Percentiles rank a stretch among this genome's conserved stretches.
Evolutionary conservation across 2,113 vertebrate species (phyloP).

Genomic region (Ophthalmolycus amberensis): DNA sequence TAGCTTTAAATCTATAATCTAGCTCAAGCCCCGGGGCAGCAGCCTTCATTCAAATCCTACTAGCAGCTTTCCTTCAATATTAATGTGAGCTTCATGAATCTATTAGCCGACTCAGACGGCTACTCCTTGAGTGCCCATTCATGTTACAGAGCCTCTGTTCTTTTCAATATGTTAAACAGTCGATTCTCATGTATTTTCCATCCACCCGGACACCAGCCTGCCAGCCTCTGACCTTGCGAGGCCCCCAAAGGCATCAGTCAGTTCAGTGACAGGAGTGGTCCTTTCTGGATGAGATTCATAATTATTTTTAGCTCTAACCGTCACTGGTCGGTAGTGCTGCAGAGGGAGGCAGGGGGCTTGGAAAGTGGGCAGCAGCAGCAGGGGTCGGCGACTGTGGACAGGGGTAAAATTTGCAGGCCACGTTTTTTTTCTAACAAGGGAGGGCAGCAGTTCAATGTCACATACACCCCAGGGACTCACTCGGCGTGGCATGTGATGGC

Average conservation of each 20-base stretch:
- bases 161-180: conserved; percentile 6
- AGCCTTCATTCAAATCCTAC: conserved; percentile 25
- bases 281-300: conserved; percentile 68
- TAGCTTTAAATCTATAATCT: not conserved
- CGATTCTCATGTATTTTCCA: conserved; percentile 40
- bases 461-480: conserved; percentile 37
- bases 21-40: not conserved
- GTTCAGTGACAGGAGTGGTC: conserved; percentile 46
- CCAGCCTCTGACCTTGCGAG: conserved; percentile 36
- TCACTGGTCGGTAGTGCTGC: conserved; percentile 55
- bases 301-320: conserved; percentile 76
- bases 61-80: conserved; percentile 10
- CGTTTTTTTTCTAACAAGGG: conserved; percentile 33
- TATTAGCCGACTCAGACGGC: conserved; percentile 23
- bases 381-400: conserved; percentile 32
- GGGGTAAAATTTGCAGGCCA: conserved; percentile 49
- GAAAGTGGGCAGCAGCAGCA: conserved; percentile 56
- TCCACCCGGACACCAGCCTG: conserved; percentile 5
- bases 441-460: conserved; percentile 70
- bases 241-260: conserved; percentile 39
- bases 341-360: conserved; percentile 18
- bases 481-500: conserved; percentile 56
- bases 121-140: not conserved
- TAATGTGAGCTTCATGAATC: conserved; percentile 9
- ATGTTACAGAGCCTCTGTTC: not conserved